These are phyloP conservation scores for Narcine bancroftii DNA, from an alignment of 2,113 vertebrate species.

Conservation along the genomic window DNA sequence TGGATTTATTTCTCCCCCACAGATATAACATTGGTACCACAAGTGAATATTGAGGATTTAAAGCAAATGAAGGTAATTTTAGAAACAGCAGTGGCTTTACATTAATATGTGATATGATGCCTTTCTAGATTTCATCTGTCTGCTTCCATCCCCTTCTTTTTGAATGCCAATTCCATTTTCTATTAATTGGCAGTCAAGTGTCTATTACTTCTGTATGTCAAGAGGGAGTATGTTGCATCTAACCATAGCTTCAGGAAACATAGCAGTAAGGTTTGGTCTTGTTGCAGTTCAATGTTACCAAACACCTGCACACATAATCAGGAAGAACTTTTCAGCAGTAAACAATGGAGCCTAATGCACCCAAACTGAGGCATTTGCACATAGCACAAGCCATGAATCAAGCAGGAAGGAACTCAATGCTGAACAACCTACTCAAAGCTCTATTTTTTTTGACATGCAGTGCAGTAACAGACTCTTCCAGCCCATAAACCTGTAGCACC, in stretches of 20 bases:
- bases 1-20: constrained; percentile 41
- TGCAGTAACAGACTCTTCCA: too few relatives aligned
- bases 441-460: too few relatives aligned
- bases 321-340: neutral
- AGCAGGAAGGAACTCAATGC: too few relatives aligned
- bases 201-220: neutral
- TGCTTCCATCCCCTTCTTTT: neutral
- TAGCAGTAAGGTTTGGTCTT: neutral
- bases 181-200: neutral
- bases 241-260: neutral
- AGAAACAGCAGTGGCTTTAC: neutral
- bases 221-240: neutral
- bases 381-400: neutral
- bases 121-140: neutral
- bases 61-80: constrained; percentile 91
- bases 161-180: neutral
- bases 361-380: neutral
- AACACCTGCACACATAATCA: neutral
- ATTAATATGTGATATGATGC: neutral
- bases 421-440: too few relatives aligned
- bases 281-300: neutral
- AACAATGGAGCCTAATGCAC: neutral
- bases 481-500: too few relatives aligned
- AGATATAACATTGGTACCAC: constrained; percentile 80
- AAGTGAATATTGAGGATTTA: constrained; percentile 90